A percentile compares a stretch with the other conserved stretches of the same genome.
Evolutionary conservation across 1,140 invertebrate genomes (phyloP).

Genomic region (Drosophila ohnishii): DNA sequence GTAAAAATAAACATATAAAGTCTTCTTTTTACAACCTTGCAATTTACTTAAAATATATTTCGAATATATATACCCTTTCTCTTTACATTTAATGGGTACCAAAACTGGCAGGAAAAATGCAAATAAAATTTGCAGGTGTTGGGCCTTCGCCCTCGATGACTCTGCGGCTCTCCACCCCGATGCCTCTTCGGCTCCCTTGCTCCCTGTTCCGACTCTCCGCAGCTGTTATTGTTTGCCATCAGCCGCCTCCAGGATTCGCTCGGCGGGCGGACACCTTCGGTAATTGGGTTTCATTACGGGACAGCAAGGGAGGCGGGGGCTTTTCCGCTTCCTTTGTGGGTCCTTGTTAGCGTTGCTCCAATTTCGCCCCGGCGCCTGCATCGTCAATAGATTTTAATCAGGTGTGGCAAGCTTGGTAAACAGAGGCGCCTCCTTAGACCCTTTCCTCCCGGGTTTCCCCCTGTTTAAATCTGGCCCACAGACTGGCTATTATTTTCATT

Average conservation of each 20-base stretch:
- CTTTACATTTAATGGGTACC: slow-evolving; percentile 12
- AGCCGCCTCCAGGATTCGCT: slow-evolving; percentile 14
- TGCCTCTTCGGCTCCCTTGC: neutral
- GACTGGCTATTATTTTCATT: slow-evolving; percentile 60
- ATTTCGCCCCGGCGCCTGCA: slow-evolving; percentile 45
- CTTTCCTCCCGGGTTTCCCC: neutral
- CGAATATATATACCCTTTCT: slow-evolving; percentile 13
- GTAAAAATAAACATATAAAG: too few relatives aligned
- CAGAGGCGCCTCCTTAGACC: slow-evolving; percentile 33
- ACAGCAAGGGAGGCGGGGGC: neutral
- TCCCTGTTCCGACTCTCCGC: slow-evolving; percentile 12
- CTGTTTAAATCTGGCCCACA: slow-evolving; percentile 55
- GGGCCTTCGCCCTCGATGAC: slow-evolving; percentile 34
- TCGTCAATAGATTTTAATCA: slow-evolving; percentile 81
- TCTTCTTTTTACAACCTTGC: neutral
- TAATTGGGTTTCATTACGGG: slow-evolving; percentile 73
- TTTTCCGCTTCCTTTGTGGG: slow-evolving; percentile 50
- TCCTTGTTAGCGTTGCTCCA: slow-evolving; percentile 68
- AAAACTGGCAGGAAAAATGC: slow-evolving; percentile 55
- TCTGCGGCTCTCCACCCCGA: neutral
- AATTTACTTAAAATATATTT: neutral
- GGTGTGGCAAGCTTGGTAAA: slow-evolving; percentile 75
- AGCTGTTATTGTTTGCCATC: slow-evolving; percentile 73
- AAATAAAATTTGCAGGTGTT: slow-evolving; percentile 74
- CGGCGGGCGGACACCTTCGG: slow-evolving; percentile 32